A percentile compares a stretch with the other conserved stretches of the same genome.
These are phyloP conservation scores for Chrosomus eos DNA, from an alignment of 2,797 vertebrate genomes.

Conservation along the genomic window DNA sequence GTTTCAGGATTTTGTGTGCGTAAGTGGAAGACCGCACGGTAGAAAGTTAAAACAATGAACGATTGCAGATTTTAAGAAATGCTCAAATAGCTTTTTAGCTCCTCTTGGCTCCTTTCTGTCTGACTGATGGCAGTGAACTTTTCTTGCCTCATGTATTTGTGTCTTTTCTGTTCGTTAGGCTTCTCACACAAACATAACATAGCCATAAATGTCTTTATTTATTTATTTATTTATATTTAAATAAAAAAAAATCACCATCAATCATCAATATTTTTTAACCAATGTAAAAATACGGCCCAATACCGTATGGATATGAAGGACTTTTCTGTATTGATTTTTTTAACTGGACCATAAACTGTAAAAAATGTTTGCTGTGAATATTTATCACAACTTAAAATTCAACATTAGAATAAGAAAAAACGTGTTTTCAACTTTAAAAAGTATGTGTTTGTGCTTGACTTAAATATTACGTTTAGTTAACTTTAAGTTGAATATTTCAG, in stretches of 20 bases:
- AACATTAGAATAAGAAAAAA: too few relatives aligned
- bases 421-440: too few relatives aligned
- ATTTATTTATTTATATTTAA: too few relatives aligned
- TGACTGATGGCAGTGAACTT: neutral
- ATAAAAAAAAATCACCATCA: too few relatives aligned
- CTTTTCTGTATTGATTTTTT: neutral
- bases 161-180: neutral
- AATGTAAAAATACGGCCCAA: neutral
- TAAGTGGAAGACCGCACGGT: neutral
- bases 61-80: neutral
- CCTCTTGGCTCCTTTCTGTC: neutral
- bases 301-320: neutral
- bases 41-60: neutral
- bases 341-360: neutral
- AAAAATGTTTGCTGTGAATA: too few relatives aligned
- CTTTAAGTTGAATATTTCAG: too few relatives aligned
- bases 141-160: neutral
- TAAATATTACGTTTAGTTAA: too few relatives aligned
- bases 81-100: slow-evolving; percentile 11
- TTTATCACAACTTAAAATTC: too few relatives aligned
- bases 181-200: neutral
- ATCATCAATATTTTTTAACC: neutral
- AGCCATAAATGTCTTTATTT: neutral
- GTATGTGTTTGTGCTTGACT: too few relatives aligned
- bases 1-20: slow-evolving; percentile 1